Evolutionary conservation across 2,888 invertebrate species (phyloP), one percentile per base, ranked within the genome.

Genomic region (Cenopis cana): DNA sequence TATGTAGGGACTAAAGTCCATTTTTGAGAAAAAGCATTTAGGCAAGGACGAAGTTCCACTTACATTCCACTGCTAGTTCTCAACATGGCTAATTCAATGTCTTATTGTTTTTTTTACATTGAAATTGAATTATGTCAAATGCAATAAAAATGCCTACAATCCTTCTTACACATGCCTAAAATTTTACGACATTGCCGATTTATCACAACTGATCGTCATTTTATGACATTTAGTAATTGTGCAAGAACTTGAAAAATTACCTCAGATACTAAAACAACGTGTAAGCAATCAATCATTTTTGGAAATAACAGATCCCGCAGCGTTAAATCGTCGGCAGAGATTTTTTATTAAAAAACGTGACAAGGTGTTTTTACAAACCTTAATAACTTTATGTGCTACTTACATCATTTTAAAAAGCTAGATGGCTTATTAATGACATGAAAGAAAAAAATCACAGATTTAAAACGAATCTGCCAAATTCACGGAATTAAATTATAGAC

Each of bases 281-380:
- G 61, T 61, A 61, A n/a, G 68, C 61, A 49, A 69, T 69, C 68
- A 69, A 69, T 69, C 68, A 69, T 69, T 69, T 69, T 62, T 49
- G n/a, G 52, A 49, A 62, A 62, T 62, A 69, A 69, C 61, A 69
- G 68, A 69, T 36, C 68, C 68, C 61, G 68, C 68, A 55, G 49
- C 68, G 61, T 55, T 14, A 55, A 62, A 69, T 69, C 46, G 54
- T 41, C 54, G 46, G 61, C 54, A 24, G 61, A 62, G 61, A 36
- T 69, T 62, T 68, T 68, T 69, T 61, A 38, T 38, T 55, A 61
- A 69, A 65, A 65, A 61, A 56, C 55, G 14, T 73, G 69, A 66
- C 69, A 56, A 49, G 52, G 69, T 69, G 41, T 60, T 68, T 67
- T 67, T 41, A 14, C 11, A 52, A 9, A 20, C 38, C 52, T 20